Conservation (phyloP, 2,113 vertebrate species). For the Carassius carassius region DNA sequence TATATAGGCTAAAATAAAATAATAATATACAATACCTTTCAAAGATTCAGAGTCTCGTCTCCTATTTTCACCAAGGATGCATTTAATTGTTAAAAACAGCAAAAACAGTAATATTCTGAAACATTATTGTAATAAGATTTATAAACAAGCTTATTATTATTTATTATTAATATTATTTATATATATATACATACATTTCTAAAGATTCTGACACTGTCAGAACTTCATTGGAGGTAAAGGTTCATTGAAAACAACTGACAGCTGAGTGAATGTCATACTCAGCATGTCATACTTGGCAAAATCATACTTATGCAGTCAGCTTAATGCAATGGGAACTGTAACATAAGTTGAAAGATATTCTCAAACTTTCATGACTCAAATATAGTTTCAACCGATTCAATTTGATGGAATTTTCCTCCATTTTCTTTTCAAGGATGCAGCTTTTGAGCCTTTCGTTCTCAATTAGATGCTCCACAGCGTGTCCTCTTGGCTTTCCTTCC, state of each 20-base stretch:
- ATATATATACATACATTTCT: too few relatives aligned
- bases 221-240: not conserved
- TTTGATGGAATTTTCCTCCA: constrained; percentile 10
- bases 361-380: constrained; percentile 14
- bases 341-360: not conserved
- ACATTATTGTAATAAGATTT: too few relatives aligned
- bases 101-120: not conserved
- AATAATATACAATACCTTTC: not conserved
- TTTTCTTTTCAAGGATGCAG: constrained; percentile 33
- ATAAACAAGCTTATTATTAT: too few relatives aligned
- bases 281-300: not conserved
- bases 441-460: not conserved
- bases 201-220: not conserved
- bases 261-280: not conserved
- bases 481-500: constrained; percentile 8
- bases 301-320: not conserved
- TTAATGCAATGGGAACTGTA: not conserved
- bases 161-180: too few relatives aligned
- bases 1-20: not conserved
- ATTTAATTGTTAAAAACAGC: not conserved
- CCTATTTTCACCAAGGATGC: not conserved
- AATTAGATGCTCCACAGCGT: constrained; percentile 29
- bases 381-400: constrained; percentile 4
- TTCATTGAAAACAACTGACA: not conserved
- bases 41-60: not conserved